Evolutionary conservation across 2,888 invertebrate genomes (phyloP), one percentile per base, ranked within the genome.

Genomic region (Drosophila suboccidentalis): DNA sequence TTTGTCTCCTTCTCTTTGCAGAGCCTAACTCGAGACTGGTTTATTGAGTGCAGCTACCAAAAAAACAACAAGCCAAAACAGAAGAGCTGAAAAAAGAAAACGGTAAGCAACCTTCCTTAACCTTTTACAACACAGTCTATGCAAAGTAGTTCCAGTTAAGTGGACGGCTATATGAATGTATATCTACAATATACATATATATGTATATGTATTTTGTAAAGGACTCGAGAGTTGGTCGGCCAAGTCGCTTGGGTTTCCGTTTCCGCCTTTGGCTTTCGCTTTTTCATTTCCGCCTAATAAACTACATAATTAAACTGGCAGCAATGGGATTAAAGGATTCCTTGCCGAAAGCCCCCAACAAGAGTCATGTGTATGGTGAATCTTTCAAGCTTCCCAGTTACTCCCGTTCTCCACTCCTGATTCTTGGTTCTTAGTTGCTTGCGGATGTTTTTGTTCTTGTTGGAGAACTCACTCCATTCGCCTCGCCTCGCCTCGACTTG

Each of bases 221-320:
- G 50, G 49, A 57, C 54, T 39, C 38, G 11, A 50, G 47, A 29
- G 50, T 50, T 50, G 50, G 50, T 50, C 57, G 55, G 38, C 74
- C 39, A 44, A 50, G 58, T 63, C 57, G 65, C 65, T 43, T 58
- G 53, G 78, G 72, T 77, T 87, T 87, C 80, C 89, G 89, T 76
- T 90, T 87, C 81, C 81, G 88, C 76, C 71, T 78, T 73, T 82
- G 84, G 83, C 87, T 88, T 90, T 90, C 89, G 90, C 89, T 83
- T 82, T 87, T 89, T 87, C 88, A 90, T 91, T 91, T 91, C 90
- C 90, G 90, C 90, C 87, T 90, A 91, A 91, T 91, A 90, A 91
- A 90, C 90, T 90, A 91, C 85, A 88, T 91, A 90, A 90, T 91
- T 91, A 90, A 90, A 90, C 87, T 91, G 89, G 78, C 87, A 82